Evolutionary conservation across 1,140 invertebrate species (phyloP).

Genomic region (Drosophila kikkawai): DNA sequence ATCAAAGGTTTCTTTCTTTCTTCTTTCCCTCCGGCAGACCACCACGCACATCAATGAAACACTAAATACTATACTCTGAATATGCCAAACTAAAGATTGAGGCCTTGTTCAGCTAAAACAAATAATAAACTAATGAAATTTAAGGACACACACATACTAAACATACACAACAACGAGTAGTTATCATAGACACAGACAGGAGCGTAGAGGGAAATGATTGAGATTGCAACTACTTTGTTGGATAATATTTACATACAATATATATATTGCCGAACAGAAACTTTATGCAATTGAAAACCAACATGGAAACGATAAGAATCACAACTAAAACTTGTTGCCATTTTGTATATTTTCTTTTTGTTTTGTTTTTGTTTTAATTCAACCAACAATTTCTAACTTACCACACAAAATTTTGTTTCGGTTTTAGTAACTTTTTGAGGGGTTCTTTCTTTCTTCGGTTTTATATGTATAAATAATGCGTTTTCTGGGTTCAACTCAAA

Average conservation of each 20-base stretch:
- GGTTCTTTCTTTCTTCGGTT: conserved; percentile 48
- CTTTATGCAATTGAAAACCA: conserved; percentile 76
- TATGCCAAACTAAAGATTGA: conserved; percentile 26
- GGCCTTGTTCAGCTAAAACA: conserved; percentile 6
- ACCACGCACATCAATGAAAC: conserved; percentile 5
- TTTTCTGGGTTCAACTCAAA: conserved; percentile 55
- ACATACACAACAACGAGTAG: conserved; percentile 30
- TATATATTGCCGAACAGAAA: conserved; percentile 60
- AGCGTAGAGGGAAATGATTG: conserved; percentile 43
- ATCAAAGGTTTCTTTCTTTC: conserved; percentile 20
- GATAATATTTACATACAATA: conserved; percentile 52
- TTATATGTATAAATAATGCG: conserved; percentile 71
- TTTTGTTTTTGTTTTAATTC: conserved; percentile 57
- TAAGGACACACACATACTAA: conserved; percentile 31
- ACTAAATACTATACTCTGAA: conserved; percentile 15
- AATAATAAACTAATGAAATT: conserved; percentile 14
- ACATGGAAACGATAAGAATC: conserved; percentile 49
- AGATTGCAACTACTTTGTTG: conserved; percentile 57
- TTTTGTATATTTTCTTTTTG: conserved; percentile 42
- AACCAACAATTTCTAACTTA: conserved; percentile 84
- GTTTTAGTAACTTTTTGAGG: conserved; percentile 66
- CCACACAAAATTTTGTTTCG: conserved; percentile 84
- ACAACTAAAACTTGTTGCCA: conserved; percentile 59
- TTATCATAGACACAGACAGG: conserved; percentile 42
- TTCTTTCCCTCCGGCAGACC: conserved; percentile 3